phyloP scores from a whole-genome alignment of 2,113 vertebrate species.

The Sinosuthora webbiana region DNA sequence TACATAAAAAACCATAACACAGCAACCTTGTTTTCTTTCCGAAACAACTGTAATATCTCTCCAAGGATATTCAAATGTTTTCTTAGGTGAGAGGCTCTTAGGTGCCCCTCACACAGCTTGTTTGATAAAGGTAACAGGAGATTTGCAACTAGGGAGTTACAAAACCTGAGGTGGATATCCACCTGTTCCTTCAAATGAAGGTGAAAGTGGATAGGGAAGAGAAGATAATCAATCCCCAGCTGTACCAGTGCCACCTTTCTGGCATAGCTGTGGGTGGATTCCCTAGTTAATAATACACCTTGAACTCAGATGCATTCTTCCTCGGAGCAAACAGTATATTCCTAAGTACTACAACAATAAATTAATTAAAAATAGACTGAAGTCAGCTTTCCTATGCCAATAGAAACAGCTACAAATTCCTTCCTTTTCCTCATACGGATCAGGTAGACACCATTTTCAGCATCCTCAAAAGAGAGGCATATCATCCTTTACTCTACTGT shows the following conservation, averaged over 20 bases:
- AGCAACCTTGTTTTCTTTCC: not conserved
- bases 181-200: not conserved
- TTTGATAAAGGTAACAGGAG: not conserved
- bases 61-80: not conserved
- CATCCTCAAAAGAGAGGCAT: not conserved
- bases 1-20: not conserved
- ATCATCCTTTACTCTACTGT: not conserved
- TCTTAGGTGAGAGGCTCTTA: not conserved
- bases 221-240: not conserved
- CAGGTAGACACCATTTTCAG: not conserved
- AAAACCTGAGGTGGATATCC: not conserved
- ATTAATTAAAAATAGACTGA: not conserved
- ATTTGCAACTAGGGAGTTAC: not conserved
- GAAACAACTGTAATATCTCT: not conserved
- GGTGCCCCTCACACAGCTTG: not conserved
- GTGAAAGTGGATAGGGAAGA: not conserved
- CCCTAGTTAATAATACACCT: not conserved
- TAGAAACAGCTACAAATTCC: not conserved
- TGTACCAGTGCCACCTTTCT: not conserved
- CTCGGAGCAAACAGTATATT: not conserved
- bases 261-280: not conserved
- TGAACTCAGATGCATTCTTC: not conserved
- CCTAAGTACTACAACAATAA: not conserved
- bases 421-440: not conserved
- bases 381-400: not conserved